A percentile compares a stretch with the other conserved stretches of the same genome.
Conservation (phyloP, 2,113 vertebrate genomes). For the Pedetes capensis region DNA sequence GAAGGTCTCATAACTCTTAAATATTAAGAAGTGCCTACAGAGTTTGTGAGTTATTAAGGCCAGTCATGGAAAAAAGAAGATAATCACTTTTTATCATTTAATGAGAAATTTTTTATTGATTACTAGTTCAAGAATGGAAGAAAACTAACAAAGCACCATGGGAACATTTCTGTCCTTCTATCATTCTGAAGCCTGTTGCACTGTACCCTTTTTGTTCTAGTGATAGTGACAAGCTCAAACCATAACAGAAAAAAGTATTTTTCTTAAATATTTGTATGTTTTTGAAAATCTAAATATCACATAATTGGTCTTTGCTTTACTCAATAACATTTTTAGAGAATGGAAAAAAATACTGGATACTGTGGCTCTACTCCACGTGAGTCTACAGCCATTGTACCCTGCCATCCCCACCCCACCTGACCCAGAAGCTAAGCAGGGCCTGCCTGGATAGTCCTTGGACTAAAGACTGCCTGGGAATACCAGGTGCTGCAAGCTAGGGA, state of each 20-base stretch:
- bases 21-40: slow-evolving; percentile 43
- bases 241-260: not conserved
- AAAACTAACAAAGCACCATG: slow-evolving; percentile 60
- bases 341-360: not conserved
- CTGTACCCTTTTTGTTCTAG: not conserved
- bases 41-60: slow-evolving; percentile 70
- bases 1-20: slow-evolving; percentile 68
- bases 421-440: too few relatives aligned
- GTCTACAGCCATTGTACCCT: too few relatives aligned
- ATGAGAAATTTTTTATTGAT: slow-evolving; percentile 75
- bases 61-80: slow-evolving; percentile 49
- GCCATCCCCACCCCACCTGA: too few relatives aligned
- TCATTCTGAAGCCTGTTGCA: not conserved
- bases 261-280: not conserved
- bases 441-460: too few relatives aligned
- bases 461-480: too few relatives aligned
- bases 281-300: not conserved
- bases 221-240: not conserved
- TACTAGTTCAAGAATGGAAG: slow-evolving; percentile 56
- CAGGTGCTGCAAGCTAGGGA: too few relatives aligned
- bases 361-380: not conserved
- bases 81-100: slow-evolving; percentile 72
- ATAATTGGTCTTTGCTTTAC: not conserved
- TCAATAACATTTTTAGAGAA: not conserved
- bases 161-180: slow-evolving; percentile 23